Conservation (phyloP, 2,888 invertebrate genomes). For the Chaitophorus viminalis region DNA sequence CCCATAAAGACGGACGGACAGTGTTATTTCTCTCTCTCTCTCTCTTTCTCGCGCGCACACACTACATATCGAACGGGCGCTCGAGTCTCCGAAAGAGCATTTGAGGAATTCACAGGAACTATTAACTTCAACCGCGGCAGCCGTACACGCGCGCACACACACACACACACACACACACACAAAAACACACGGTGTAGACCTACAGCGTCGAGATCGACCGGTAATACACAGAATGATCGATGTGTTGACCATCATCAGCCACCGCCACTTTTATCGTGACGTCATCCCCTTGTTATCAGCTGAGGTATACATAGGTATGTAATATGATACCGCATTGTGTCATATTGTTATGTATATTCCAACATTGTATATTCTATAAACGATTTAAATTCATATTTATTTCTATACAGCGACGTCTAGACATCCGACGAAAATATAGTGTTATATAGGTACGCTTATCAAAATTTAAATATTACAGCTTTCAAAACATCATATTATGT, state of each 20-base stretch:
- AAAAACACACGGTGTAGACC: conserved; percentile 6
- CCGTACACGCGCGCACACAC: neutral
- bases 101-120: conserved; percentile 43
- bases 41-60: no score
- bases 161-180: neutral
- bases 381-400: neutral
- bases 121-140: conserved; percentile 17
- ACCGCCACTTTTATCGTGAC: neutral
- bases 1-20: neutral
- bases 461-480: no score
- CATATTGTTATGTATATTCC: neutral
- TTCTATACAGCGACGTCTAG: neutral
- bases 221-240: conserved; percentile 34
- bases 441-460: no score
- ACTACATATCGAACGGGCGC: neutral
- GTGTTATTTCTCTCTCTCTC: neutral
- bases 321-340: neutral
- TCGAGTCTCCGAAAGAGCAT: neutral
- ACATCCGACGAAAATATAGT: no score
- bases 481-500: no score
- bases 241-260: neutral
- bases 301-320: neutral
- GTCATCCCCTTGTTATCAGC: conserved; percentile 19
- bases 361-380: neutral
- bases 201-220: conserved; percentile 40